A percentile compares a stretch with the other conserved stretches of the same genome.
phyloP scores from a whole-genome alignment of 1,140 invertebrate genomes.

The Ylistrum balloti region DNA sequence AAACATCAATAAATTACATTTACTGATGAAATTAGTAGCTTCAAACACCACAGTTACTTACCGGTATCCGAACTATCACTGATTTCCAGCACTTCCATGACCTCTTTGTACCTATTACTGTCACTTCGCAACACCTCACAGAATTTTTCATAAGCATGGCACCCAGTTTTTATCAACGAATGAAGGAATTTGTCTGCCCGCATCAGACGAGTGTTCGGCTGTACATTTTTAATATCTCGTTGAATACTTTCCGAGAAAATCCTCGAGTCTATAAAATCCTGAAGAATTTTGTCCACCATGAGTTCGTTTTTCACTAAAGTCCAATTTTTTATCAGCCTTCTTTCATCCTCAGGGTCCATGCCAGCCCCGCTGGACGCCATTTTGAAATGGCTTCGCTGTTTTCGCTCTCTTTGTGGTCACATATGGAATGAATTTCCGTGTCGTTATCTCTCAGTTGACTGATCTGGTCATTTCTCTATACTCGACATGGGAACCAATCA shows the following conservation, averaged over 20 bases:
- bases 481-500: not conserved
- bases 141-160: constrained; percentile 54
- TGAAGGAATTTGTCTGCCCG: constrained; percentile 60
- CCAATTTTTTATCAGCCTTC: constrained; percentile 58
- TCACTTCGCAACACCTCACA: constrained; percentile 55
- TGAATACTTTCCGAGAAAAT: constrained; percentile 52
- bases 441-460: constrained; percentile 16
- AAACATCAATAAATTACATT: too few relatives aligned
- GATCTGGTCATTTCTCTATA: constrained; percentile 27
- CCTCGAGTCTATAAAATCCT: not conserved
- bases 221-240: constrained; percentile 52
- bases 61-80: not conserved
- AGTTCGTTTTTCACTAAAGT: constrained; percentile 62
- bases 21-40: too few relatives aligned
- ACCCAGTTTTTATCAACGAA: constrained; percentile 55
- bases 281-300: constrained; percentile 48
- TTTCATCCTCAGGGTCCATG: constrained; percentile 48
- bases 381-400: constrained; percentile 27
- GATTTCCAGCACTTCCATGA: constrained; percentile 56
- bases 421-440: constrained; percentile 9
- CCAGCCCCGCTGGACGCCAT: constrained; percentile 20
- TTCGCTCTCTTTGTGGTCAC: constrained; percentile 19
- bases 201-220: constrained; percentile 56
- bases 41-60: too few relatives aligned
- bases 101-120: constrained; percentile 53